These are phyloP conservation scores for Brachionus paranguensis DNA, from an alignment of 1,140 invertebrate genomes.

Conservation along the genomic window DNA sequence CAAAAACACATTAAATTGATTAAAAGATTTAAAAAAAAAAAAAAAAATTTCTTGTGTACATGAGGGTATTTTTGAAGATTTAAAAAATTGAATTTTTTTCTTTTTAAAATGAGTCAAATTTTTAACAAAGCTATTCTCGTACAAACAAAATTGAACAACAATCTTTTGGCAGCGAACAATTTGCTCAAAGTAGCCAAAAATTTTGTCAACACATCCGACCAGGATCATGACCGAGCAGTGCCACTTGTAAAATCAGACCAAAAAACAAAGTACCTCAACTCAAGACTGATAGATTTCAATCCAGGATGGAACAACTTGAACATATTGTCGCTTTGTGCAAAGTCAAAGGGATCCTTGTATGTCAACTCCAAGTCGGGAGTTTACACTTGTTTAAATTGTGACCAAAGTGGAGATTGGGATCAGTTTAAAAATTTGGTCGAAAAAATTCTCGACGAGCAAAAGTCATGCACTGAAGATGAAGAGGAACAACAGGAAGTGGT, in stretches of 20 bases:
- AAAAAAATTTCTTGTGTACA: neutral
- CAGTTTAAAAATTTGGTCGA: slow-evolving; percentile 44
- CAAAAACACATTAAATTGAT: neutral
- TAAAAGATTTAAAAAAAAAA: neutral
- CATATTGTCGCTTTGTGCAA: neutral
- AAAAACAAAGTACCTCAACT: slow-evolving; percentile 3
- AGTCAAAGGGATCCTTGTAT: neutral
- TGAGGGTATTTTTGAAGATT: neutral
- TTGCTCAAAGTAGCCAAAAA: neutral
- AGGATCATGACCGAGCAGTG: neutral
- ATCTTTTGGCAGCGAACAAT: neutral
- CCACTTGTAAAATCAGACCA: neutral
- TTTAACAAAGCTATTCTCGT: neutral
- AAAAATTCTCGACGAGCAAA: slow-evolving; percentile 20
- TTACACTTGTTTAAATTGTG: slow-evolving; percentile 47
- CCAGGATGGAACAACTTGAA: slow-evolving; percentile 11
- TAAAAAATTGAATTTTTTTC: neutral
- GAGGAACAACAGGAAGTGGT: neutral
- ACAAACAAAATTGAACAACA: slow-evolving; percentile 1
- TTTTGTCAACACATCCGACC: neutral
- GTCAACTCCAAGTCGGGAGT: slow-evolving; percentile 42
- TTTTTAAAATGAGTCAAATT: slow-evolving; percentile 26
- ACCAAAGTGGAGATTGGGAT: slow-evolving; percentile 45
- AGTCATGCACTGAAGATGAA: neutral
- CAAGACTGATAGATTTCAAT: neutral